Evolutionary conservation across 2,113 vertebrate genomes (phyloP).

Genomic region (Salvator merianae): DNA sequence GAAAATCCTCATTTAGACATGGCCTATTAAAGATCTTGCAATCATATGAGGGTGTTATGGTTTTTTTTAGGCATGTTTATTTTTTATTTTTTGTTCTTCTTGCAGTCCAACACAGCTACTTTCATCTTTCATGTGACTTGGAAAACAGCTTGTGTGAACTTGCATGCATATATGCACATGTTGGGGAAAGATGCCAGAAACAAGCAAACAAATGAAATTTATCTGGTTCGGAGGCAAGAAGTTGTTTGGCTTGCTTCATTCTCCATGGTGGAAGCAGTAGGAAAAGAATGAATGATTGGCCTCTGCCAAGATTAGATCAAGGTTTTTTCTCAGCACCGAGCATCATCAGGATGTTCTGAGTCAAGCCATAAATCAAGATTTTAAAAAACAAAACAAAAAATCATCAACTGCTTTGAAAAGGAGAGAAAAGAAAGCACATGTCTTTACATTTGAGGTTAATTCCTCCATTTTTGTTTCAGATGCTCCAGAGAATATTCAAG

Average conservation of each 20-base stretch:
- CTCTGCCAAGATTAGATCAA: slow-evolving; percentile 41
- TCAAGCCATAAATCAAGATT: slow-evolving; percentile 46
- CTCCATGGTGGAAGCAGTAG: slow-evolving; percentile 28
- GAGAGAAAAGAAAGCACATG: not conserved
- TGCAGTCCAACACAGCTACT: too few species aligned
- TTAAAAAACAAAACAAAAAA: slow-evolving; percentile 10
- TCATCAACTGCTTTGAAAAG: not conserved
- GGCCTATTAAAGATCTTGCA: too few species aligned
- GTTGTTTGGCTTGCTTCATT: slow-evolving; percentile 41
- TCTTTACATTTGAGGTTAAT: slow-evolving; percentile 25
- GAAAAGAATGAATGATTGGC: slow-evolving; percentile 43
- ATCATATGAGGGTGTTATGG: too few species aligned
- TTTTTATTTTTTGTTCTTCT: too few species aligned
- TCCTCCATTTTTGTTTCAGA: not conserved
- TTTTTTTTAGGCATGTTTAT: too few species aligned
- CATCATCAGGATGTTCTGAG: slow-evolving; percentile 23
- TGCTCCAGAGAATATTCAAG: not conserved
- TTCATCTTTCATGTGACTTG: too few species aligned
- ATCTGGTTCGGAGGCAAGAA: slow-evolving; percentile 40
- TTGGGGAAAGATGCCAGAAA: slow-evolving; percentile 39
- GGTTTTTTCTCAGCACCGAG: slow-evolving; percentile 4
- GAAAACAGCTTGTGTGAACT: not conserved
- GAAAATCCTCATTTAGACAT: too few species aligned
- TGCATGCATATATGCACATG: not conserved
- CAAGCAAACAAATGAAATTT: slow-evolving; percentile 1